Percentiles rank a stretch among this genome's conserved stretches.
Evolutionary conservation across 92 coral and sea anemone genomes (phyloP).

Genomic region (Actinernus sp.): DNA sequence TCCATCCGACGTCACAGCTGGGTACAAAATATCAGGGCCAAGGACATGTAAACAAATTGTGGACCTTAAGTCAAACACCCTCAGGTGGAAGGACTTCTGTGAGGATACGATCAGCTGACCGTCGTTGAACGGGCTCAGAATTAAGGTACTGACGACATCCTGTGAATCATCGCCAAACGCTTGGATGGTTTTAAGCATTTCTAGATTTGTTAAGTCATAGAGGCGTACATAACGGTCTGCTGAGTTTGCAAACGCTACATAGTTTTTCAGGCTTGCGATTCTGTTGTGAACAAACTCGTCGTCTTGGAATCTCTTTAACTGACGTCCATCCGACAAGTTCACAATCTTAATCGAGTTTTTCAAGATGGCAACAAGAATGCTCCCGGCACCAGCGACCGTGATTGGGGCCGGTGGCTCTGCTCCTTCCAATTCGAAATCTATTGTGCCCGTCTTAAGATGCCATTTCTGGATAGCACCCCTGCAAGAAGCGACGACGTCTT

Average conservation of each 20-base stretch:
- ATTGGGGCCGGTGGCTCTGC: constrained; percentile 64
- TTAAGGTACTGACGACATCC: constrained; percentile 74
- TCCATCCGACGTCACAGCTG: constrained; percentile 86
- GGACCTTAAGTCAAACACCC: constrained; percentile 85
- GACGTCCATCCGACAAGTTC: constrained; percentile 73
- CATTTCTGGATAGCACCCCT: constrained; percentile 77
- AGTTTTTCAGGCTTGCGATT: constrained; percentile 71
- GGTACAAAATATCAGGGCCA: constrained; percentile 93
- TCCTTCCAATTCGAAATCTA: constrained; percentile 71
- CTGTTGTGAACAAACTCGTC: constrained; percentile 73
- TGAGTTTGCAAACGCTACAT: constrained; percentile 85
- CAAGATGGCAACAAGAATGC: constrained; percentile 64
- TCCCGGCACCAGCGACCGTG: constrained; percentile 66
- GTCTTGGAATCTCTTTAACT: constrained; percentile 75
- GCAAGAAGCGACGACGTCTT: constrained; percentile 85
- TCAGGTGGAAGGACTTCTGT: constrained; percentile 69
- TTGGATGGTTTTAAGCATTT: constrained; percentile 69
- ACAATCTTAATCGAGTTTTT: constrained; percentile 55
- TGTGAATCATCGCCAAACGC: constrained; percentile 77
- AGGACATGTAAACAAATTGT: constrained; percentile 92
- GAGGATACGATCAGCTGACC: constrained; percentile 90
- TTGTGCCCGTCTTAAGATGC: constrained; percentile 79
- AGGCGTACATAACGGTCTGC: constrained; percentile 57
- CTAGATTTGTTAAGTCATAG: constrained; percentile 65
- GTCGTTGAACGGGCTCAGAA: constrained; percentile 86